A percentile compares a stretch with the other conserved stretches of the same genome.
These are phyloP conservation scores for Yponomeuta plumbellus DNA, from an alignment of 2,888 invertebrate genomes.

Conservation along the genomic window DNA sequence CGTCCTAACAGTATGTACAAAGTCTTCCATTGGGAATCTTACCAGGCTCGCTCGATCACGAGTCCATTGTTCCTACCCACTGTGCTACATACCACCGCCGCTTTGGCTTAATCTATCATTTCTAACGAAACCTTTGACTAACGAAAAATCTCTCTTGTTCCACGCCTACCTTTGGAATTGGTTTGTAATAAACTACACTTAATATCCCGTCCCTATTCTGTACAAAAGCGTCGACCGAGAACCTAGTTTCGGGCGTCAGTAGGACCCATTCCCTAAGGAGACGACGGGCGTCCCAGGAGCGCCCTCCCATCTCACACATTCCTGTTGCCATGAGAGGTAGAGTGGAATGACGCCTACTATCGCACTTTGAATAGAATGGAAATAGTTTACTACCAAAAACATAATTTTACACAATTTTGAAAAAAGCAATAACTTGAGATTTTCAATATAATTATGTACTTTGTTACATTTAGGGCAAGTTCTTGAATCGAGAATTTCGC, in stretches of 20 bases:
- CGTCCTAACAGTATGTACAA: too few species aligned
- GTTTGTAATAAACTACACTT: neutral
- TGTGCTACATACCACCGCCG: too few species aligned
- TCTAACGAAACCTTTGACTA: neutral
- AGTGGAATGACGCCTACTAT: conserved; percentile 21
- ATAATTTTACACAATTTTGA: too few species aligned
- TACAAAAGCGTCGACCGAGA: conserved; percentile 58
- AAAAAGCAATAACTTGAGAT: too few species aligned
- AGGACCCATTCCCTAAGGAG: conserved; percentile 53
- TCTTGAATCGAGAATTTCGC: too few species aligned
- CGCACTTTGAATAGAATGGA: too few species aligned
- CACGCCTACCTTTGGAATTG: conserved; percentile 5
- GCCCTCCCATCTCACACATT: conserved; percentile 65
- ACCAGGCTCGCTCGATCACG: too few species aligned
- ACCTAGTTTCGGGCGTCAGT: conserved; percentile 51
- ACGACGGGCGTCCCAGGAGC: conserved; percentile 61
- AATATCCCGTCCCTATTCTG: neutral
- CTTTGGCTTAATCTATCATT: neutral
- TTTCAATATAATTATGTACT: too few species aligned
- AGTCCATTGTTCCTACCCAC: too few species aligned
- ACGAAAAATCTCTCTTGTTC: neutral
- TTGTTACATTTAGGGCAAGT: too few species aligned
- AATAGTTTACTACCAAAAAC: too few species aligned
- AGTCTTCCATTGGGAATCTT: too few species aligned
- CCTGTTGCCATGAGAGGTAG: conserved; percentile 66